Evolutionary conservation across 2,888 invertebrate species (phyloP).

Genomic region (Cryptocheilus praepositus): DNA sequence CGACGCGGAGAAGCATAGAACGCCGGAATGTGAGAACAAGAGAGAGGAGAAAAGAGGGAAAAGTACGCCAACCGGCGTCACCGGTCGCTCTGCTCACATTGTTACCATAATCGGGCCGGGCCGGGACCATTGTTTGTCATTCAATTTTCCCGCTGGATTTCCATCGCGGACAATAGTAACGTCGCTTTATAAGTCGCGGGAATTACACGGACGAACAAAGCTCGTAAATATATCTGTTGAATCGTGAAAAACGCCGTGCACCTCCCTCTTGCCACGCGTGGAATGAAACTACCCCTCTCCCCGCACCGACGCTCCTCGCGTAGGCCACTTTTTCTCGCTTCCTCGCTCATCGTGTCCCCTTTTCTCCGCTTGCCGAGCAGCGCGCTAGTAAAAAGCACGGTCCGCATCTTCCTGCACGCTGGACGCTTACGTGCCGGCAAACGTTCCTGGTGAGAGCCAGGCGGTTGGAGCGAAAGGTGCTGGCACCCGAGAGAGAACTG

Average conservation of each 20-base stretch:
- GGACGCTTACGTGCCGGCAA: slow-evolving; percentile 1
- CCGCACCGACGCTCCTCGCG: neutral
- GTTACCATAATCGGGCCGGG: slow-evolving; percentile 58
- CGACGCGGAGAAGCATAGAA: neutral
- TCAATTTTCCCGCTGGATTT: slow-evolving; percentile 59
- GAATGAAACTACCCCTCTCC: slow-evolving; percentile 20
- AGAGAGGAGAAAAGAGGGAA: slow-evolving; percentile 1
- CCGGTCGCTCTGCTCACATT: slow-evolving; percentile 49
- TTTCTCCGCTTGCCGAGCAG: neutral
- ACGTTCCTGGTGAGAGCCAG: neutral
- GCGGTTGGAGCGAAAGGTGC: neutral
- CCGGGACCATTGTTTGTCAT: slow-evolving; percentile 61
- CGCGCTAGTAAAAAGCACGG: slow-evolving; percentile 1
- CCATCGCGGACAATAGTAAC: slow-evolving; percentile 47
- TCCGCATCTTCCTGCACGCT: neutral
- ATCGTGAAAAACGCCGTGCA: slow-evolving; percentile 54
- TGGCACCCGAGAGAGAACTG: no score
- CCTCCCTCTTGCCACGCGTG: slow-evolving; percentile 25
- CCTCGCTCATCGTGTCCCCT: slow-evolving; percentile 2
- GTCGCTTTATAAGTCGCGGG: slow-evolving; percentile 52
- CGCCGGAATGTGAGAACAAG: neutral
- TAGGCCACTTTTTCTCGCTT: slow-evolving; percentile 10
- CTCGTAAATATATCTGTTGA: slow-evolving; percentile 61
- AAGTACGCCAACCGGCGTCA: slow-evolving; percentile 36
- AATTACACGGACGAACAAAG: slow-evolving; percentile 58